phyloP scores from a whole-genome alignment of 2,888 invertebrate species.

The Lasius fuliginosus region DNA sequence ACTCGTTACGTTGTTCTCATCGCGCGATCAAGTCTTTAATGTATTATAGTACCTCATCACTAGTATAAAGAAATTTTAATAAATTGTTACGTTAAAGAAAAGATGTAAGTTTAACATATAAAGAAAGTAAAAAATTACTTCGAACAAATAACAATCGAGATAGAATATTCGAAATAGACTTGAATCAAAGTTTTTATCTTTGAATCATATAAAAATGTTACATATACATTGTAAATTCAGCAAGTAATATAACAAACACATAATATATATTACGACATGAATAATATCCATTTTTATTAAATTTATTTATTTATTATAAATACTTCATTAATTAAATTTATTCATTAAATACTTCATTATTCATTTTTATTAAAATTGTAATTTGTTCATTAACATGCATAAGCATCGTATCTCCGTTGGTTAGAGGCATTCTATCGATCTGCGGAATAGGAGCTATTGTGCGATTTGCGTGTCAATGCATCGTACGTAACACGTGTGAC shows the following conservation, averaged over 20 bases:
- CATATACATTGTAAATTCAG: no score
- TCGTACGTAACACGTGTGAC: not conserved
- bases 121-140: not conserved
- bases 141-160: not conserved
- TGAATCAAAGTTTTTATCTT: no score
- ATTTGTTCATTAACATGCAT: not conserved
- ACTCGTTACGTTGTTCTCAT: slow-evolving; percentile 30
- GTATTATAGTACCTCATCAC: not conserved
- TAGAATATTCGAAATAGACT: not conserved
- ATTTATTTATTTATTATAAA: no score
- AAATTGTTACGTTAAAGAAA: not conserved
- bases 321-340: not conserved
- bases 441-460: not conserved
- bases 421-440: not conserved
- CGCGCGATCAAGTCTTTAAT: slow-evolving; percentile 9
- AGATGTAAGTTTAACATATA: not conserved
- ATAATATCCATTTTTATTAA: no score
- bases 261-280: no score
- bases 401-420: not conserved
- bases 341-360: not conserved
- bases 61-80: slow-evolving; percentile 12
- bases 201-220: no score
- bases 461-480: not conserved
- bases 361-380: slow-evolving; percentile 13
- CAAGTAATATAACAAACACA: no score